A percentile compares a stretch with the other conserved stretches of the same genome.
phyloP scores from a whole-genome alignment of 2,797 vertebrate species.

The Champsocephalus esox region DNA sequence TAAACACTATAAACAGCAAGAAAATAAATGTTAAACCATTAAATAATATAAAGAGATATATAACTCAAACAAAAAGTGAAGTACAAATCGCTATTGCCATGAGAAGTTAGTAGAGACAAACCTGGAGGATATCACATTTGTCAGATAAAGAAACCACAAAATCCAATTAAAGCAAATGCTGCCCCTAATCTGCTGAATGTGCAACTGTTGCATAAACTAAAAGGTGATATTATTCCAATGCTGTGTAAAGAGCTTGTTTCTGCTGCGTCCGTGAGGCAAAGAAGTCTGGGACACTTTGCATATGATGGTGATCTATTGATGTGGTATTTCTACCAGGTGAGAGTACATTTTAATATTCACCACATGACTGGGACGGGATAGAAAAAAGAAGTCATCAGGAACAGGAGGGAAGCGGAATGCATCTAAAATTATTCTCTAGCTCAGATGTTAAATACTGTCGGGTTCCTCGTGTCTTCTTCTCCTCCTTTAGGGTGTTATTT shows the following conservation, averaged over 20 bases:
- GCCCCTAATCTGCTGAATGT: not conserved
- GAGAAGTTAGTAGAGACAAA: no score
- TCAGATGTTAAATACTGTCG: conserved; percentile 25
- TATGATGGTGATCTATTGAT: not conserved
- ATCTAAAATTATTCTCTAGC: conserved; percentile 2
- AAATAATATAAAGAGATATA: no score
- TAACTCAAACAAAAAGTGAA: no score
- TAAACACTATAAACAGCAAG: no score
- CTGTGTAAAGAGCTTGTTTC: not conserved
- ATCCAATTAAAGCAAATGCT: not conserved
- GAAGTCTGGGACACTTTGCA: not conserved
- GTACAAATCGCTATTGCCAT: not conserved
- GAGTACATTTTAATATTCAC: no score
- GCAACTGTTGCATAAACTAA: not conserved
- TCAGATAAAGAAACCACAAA: not conserved
- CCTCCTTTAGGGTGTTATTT: conserved; percentile 34
- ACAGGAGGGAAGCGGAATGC: not conserved
- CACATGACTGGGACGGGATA: no score
- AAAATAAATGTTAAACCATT: no score
- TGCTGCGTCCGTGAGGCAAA: not conserved
- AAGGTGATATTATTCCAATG: not conserved
- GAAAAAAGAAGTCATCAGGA: no score
- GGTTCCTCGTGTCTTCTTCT: conserved; percentile 26
- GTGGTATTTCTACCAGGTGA: no score
- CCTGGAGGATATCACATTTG: not conserved